Base-by-base conservation (phyloP, 1,140 invertebrate species). In the Rhopalosiphum maidis region DNA sequence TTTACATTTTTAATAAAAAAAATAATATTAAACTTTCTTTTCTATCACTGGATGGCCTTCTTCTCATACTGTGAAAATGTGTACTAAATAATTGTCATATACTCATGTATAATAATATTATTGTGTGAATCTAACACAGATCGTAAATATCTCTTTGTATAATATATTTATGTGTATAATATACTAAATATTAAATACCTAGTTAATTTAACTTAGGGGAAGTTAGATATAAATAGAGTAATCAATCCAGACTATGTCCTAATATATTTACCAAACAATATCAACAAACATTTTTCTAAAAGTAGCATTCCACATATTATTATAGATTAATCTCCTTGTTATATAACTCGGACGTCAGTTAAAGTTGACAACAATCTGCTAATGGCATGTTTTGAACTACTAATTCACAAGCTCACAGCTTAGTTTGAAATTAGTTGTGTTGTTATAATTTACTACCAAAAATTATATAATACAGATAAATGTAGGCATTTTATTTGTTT, bases 281-380 rank as follows among this genome's bases (percentile, higher is more conserved):
- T 87, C 18, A 87, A 30, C 9, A 46, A 21, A 8, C 3, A 48
- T 46, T 87, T 46, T 43, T n/a, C 43, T n/a, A n/a, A 87, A 87
- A 46, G 30, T 18, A 48, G n/a, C 30, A n/a, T 43, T 43, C 3
- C 30, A 43, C 41, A 86, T 37, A 85, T 23, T 43, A 43, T 22
- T 48, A 87, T 25, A 37, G 22, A 90, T 68, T 60, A 90, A 90
- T 60, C 25, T 60, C 15, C 15, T 43, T 18, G 35, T 30, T 60
- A 35, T 11, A 41, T 43, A 89, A 90, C 37, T 60, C 43, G 8
- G 8, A 41, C 9, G 23, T 90, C 89, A 90, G 23, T 68, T 90
- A 60, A 43, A 41, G 89, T 90, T 90, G 89, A 90, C 35, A 90
- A 90, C 54, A 90, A 90, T 90, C 54, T 90, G 89, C 1, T 60